These are phyloP conservation scores for Crocallis elinguaria DNA, from an alignment of 2,888 invertebrate genomes.

Conservation along the genomic window DNA sequence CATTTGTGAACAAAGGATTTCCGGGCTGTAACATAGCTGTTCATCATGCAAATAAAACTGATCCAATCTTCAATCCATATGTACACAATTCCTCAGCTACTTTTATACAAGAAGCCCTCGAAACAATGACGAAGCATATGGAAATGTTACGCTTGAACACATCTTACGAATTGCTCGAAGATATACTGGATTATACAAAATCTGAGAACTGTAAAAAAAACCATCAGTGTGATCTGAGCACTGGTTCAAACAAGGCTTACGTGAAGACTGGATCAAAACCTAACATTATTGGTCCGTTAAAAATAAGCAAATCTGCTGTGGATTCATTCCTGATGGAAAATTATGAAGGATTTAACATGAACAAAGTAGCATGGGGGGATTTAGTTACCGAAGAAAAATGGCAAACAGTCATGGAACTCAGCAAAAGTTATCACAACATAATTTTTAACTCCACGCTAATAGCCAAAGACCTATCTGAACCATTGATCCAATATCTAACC, in stretches of 20 bases:
- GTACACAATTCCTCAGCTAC: conserved; percentile 61
- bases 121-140: conserved; percentile 58
- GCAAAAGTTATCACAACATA: conserved; percentile 63
- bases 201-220: conserved; percentile 59
- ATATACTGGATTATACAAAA: conserved; percentile 65
- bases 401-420: conserved; percentile 57
- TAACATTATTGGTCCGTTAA: conserved; percentile 65
- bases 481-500: conserved; percentile 59
- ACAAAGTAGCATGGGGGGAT: conserved; percentile 71
- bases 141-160: conserved; percentile 53
- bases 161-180: conserved; percentile 55
- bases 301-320: conserved; percentile 65
- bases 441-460: conserved; percentile 65
- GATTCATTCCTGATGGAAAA: conserved; percentile 76
- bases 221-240: conserved; percentile 59
- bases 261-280: conserved; percentile 60
- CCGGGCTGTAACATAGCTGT: conserved; percentile 64
- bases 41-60: conserved; percentile 52
- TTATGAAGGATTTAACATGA: conserved; percentile 63
- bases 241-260: conserved; percentile 53
- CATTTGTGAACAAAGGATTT: conserved; percentile 65
- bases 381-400: conserved; percentile 51
- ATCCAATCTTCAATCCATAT: conserved; percentile 66
- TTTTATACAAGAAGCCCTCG: conserved; percentile 53
- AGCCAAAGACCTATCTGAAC: conserved; percentile 66